Evolutionary conservation across 2,888 invertebrate genomes (phyloP).

Genomic region (Abrostola tripartita): DNA sequence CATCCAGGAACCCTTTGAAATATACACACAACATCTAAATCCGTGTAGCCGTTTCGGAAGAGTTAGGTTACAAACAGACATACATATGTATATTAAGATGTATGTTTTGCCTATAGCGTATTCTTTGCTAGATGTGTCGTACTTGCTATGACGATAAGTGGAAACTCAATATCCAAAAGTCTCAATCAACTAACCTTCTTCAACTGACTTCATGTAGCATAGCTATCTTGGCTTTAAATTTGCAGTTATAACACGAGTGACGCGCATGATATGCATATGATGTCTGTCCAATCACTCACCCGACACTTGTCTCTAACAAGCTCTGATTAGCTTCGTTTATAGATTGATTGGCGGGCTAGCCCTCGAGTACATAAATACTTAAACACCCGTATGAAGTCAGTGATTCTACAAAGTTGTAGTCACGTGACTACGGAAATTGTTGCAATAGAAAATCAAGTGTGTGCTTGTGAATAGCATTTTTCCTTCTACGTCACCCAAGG

Average conservation of each 20-base stretch:
- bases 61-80: too few species aligned
- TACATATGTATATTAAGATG: too few species aligned
- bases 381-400: not conserved
- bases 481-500: conserved; percentile 34
- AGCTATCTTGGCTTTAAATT: too few species aligned
- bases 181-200: too few species aligned
- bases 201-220: too few species aligned
- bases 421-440: conserved; percentile 15
- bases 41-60: too few species aligned
- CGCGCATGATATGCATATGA: not conserved
- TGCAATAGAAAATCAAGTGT: conserved; percentile 21
- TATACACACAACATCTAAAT: too few species aligned
- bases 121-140: too few species aligned
- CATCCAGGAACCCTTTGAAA: too few species aligned
- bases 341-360: not conserved
- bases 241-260: not conserved
- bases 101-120: too few species aligned
- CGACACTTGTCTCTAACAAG: not conserved
- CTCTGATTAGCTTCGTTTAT: not conserved
- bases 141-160: too few species aligned
- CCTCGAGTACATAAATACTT: not conserved
- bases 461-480: conserved; percentile 30
- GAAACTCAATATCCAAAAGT: too few species aligned
- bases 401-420: conserved; percentile 11
- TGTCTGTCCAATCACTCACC: not conserved